Evolutionary conservation across 2,797 vertebrate species (phyloP).

Genomic region (Xiphophorus birchmanni): DNA sequence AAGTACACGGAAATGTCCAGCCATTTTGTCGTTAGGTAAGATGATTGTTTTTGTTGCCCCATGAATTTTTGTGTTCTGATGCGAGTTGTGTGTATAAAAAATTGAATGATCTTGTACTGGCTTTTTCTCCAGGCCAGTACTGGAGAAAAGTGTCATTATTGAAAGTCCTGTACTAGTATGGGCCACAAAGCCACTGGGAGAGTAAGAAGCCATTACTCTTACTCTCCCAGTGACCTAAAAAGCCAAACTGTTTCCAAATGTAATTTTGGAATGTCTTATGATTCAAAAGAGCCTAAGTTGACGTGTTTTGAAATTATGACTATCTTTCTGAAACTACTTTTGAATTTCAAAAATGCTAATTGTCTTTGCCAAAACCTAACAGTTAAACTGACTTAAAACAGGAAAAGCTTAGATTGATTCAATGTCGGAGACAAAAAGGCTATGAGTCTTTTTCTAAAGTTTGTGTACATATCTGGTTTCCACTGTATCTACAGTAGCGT

Average conservation of each 20-base stretch:
- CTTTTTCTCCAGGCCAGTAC: too few species aligned
- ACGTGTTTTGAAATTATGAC: too few species aligned
- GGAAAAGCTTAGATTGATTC: neutral
- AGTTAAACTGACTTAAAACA: neutral
- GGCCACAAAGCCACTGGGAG: neutral
- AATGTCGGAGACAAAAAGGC: neutral
- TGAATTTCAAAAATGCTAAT: neutral
- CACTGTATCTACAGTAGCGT: conserved; percentile 10
- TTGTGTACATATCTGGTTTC: neutral
- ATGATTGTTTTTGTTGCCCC: neutral
- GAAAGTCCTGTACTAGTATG: neutral
- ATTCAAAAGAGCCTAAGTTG: too few species aligned
- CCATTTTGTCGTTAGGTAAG: neutral
- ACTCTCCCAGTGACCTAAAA: neutral
- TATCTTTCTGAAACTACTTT: neutral
- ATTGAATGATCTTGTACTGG: neutral
- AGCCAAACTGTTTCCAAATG: too few species aligned
- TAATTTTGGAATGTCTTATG: too few species aligned
- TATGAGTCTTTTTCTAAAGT: neutral
- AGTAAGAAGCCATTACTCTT: neutral
- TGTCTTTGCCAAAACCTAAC: neutral
- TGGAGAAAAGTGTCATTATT: neutral
- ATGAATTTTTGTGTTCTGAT: neutral
- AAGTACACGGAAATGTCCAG: neutral
- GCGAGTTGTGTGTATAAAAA: neutral